Evolutionary conservation across 2,113 vertebrate species (phyloP).

Genomic region (Pungitius pungitius): DNA sequence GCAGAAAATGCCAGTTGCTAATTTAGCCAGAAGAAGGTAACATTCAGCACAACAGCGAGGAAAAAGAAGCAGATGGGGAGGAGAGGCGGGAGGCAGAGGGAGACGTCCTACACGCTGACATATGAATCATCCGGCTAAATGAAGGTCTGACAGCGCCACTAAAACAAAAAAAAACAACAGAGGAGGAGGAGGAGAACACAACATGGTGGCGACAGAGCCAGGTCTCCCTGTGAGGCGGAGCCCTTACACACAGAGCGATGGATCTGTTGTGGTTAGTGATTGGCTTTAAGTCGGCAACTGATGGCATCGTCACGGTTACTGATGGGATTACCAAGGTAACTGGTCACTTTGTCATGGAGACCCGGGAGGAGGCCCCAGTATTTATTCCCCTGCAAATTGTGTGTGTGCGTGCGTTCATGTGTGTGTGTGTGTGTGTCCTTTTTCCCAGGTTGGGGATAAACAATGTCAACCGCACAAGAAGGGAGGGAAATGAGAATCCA

Average conservation of each 20-base stretch:
- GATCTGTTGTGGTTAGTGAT: constrained; percentile 47
- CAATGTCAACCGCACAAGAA: constrained; percentile 41
- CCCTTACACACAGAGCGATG: constrained; percentile 46
- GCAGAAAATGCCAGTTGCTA: constrained; percentile 53
- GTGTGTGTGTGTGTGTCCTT: neutral
- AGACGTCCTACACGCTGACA: constrained; percentile 54
- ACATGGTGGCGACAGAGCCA: constrained; percentile 21
- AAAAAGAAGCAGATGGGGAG: constrained; percentile 39
- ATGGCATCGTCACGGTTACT: constrained; percentile 61
- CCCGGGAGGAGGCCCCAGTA: constrained; percentile 26
- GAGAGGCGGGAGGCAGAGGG: constrained; percentile 39
- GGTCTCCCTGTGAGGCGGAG: constrained; percentile 33
- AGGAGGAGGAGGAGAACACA: constrained; percentile 26
- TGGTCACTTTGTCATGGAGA: constrained; percentile 56
- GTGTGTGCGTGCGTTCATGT: constrained; percentile 4
- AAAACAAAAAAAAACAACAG: constrained; percentile 22
- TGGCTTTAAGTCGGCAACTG: constrained; percentile 48
- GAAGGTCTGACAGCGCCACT: constrained; percentile 39
- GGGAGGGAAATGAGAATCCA: constrained; percentile 59
- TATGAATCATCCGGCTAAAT: constrained; percentile 67
- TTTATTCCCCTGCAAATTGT: constrained; percentile 28
- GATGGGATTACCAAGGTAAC: constrained; percentile 62
- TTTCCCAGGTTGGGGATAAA: constrained; percentile 45
- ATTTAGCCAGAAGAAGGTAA: constrained; percentile 71
- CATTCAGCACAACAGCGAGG: constrained; percentile 56